A percentile compares a stretch with the other conserved stretches of the same genome.
These are phyloP conservation scores for Asobara japonica DNA, from an alignment of 1,140 invertebrate species.

Conservation along the genomic window DNA sequence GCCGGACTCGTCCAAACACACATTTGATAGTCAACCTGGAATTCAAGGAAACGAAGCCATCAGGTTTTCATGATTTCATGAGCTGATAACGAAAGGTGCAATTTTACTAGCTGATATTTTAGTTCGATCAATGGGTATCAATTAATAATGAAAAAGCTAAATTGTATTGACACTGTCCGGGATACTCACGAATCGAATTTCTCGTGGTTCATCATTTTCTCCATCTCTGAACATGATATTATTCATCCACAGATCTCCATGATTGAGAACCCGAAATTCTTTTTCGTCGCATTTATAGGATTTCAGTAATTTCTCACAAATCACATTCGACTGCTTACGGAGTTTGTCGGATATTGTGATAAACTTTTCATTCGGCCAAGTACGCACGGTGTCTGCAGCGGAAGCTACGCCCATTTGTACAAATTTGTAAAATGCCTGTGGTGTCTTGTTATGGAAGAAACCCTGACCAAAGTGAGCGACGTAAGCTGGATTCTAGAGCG, in stretches of 20 bases:
- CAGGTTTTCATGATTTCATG: not conserved
- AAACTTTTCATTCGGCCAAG: constrained; percentile 35
- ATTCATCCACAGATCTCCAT: constrained; percentile 56
- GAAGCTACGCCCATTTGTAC: constrained; percentile 27
- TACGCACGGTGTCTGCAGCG: constrained; percentile 11
- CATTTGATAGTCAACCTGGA: constrained; percentile 65
- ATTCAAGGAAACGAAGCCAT: not conserved
- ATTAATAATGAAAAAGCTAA: not conserved
- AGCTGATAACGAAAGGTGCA: too few species aligned
- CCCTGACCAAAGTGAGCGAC: not conserved
- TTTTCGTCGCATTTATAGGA: constrained; percentile 46
- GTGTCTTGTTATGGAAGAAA: not conserved
- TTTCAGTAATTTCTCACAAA: constrained; percentile 43
- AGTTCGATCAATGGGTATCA: too few species aligned
- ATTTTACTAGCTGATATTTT: too few species aligned
- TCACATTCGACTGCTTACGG: constrained; percentile 42
- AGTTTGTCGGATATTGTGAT: not conserved
- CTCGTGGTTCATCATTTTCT: constrained; percentile 23
- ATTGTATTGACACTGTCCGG: not conserved
- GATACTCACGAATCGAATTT: constrained; percentile 41
- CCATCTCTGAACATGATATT: constrained; percentile 51
- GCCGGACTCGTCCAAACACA: constrained; percentile 58
- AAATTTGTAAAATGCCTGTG: constrained; percentile 22
- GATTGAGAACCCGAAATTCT: constrained; percentile 51
- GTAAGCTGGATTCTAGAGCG: not conserved